Base-by-base conservation (phyloP, 2,113 vertebrate species). In the Hemibagrus wyckioides region DNA sequence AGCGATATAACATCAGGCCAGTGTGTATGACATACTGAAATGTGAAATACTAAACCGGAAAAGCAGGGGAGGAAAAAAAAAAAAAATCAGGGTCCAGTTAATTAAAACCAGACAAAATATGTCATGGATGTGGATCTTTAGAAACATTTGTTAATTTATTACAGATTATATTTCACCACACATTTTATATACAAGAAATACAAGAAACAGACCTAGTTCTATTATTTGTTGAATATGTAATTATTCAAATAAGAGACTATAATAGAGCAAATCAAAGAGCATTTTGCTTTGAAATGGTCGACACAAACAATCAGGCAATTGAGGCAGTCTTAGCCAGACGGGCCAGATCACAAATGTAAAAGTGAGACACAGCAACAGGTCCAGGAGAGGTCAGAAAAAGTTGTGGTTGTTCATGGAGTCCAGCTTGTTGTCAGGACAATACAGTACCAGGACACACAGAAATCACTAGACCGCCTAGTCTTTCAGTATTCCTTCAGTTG, bases 251-350 rank as follows among this genome's bases (percentile, higher is more conserved):
- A 50, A 36, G 3, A 63, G 4, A 14, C 3, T 19, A 39, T 13
- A 39, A 23, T 6, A 15, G 30, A 67, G 50, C 28, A 54, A 50
- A 76, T 15, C 39, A 30, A 2, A 56, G 15, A 39, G 44, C 11
- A 21, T 33, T 59, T 63, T 63, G 67, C 41, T 28, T 87, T 65
- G 57, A 87, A 83, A 83, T 7, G 23, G 36, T 54, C 48, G 44
- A 65, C 23, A 52, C 75, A 76, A 30, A 84, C 56, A 83, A 52
- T n/a, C 85, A 76, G n/a, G 39, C 56, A 75, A 82, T 33, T 25
- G 63, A 48, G 36, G 84, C 39, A 57, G 28, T 19, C 54, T 75
- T 44, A 30, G 25, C 52, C 33, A 39, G 28, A 59, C 36, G 59
- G 36, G 63, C 33, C 21, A 57, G 71, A 75, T 82, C 36, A 82